Evolutionary conservation across 2,113 vertebrate species (phyloP), one percentile per base, ranked within the genome.

Genomic region (Chloroceryle aenea): DNA sequence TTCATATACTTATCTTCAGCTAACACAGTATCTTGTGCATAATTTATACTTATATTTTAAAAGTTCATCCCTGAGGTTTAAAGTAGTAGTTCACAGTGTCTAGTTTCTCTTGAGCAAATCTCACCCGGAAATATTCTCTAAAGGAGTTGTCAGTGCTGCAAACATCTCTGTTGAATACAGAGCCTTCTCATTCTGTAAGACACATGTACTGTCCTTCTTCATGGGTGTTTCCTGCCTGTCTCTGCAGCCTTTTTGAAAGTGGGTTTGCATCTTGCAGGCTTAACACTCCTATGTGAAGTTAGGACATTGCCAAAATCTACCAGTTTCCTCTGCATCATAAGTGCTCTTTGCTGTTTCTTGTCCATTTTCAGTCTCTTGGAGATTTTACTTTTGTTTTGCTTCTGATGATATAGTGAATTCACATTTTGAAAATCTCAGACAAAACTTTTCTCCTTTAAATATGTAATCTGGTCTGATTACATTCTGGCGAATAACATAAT

Each of bases 31-130:
- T 30, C 48, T 53, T 86, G 17, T 47, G 26, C 18, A 63, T 14
- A 29, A 73, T 90, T 92, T 34, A 87, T 91, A 74, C 21, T 78
- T 85, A 32, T 4, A 87, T 85, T 73, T 82, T 79, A 48, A 63
- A 85, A 76, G 18, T 23, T 62, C 19, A 26, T n/a, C 52, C 7
- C 20, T 48, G 53, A 40, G 58, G 5, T 63, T 92, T 80, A 73
- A 94, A 40, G 12, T 68, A 75, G 32, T 47, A 26, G 7, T n/a
- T 85, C 64, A 82, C 6, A 34, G 15, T 42, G 17, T 32, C 23
- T 18, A 87, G 23, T n/a, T 80, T 14, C 17, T 76, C 9, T 82
- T 85, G 27, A 32, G 9, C 17, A 90, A 80, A 86, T 45, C 18
- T 14, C 27, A 84, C 19, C 18, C 73, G 32, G 12, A 94, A 83